Conservation (phyloP, 2,888 invertebrate species). For the Gastrophysa polygoni region DNA sequence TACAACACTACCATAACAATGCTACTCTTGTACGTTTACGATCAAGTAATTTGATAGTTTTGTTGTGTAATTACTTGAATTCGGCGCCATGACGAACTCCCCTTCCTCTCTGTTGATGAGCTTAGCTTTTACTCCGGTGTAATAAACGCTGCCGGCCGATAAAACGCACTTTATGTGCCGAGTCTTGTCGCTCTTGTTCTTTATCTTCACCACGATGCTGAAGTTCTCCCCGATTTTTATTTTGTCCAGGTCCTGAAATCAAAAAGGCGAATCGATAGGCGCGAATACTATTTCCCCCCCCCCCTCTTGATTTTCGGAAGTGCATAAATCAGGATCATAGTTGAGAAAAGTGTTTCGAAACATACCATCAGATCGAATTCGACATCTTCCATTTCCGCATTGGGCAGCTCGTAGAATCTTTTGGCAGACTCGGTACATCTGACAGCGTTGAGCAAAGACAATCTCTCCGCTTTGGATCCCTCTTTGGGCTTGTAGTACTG, state of each 20-base stretch:
- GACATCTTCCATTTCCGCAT: slow-evolving; percentile 65
- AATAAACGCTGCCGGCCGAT: slow-evolving; percentile 73
- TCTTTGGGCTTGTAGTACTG: slow-evolving; percentile 73
- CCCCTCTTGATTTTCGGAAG: too few relatives aligned
- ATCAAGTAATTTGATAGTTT: too few relatives aligned
- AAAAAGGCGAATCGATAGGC: too few relatives aligned
- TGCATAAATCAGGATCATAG: too few relatives aligned
- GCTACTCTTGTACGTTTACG: too few relatives aligned
- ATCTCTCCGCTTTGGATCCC: slow-evolving; percentile 74
- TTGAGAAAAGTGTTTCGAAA: neutral
- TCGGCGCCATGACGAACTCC: slow-evolving; percentile 67
- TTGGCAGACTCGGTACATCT: slow-evolving; percentile 53
- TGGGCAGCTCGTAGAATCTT: slow-evolving; percentile 56
- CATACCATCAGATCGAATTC: slow-evolving; percentile 58
- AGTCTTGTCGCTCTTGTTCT: slow-evolving; percentile 65
- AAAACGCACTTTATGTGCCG: slow-evolving; percentile 69
- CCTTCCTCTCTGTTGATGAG: slow-evolving; percentile 73
- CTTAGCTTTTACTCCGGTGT: slow-evolving; percentile 76
- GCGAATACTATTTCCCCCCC: too few relatives aligned
- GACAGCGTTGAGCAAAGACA: slow-evolving; percentile 77
- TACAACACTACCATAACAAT: too few relatives aligned
- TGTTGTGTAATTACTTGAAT: slow-evolving; percentile 69
- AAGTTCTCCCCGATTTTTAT: slow-evolving; percentile 75
- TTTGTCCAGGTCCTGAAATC: slow-evolving; percentile 72
- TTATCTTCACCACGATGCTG: slow-evolving; percentile 68